These are phyloP conservation scores for Lepeophtheirus nordmannii DNA, from an alignment of 2,888 invertebrate species.

Conservation along the genomic window DNA sequence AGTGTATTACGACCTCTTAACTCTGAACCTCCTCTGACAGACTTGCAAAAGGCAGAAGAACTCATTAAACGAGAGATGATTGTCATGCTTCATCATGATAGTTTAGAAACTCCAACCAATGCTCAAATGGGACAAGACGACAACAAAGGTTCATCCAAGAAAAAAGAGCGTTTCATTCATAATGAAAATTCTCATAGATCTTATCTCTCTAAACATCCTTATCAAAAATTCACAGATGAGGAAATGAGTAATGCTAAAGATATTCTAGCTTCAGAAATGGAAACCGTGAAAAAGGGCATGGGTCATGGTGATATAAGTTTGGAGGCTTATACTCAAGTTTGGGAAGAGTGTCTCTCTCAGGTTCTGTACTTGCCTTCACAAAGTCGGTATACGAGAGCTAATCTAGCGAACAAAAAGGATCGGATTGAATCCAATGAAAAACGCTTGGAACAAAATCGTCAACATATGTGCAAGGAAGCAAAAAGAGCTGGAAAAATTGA, in stretches of 20 bases:
- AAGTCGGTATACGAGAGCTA: conserved; percentile 80
- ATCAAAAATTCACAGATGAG: conserved; percentile 40
- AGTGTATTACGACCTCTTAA: conserved; percentile 59
- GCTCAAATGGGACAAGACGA: conserved; percentile 27
- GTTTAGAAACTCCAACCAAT: conserved; percentile 53
- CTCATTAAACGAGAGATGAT: conserved; percentile 91
- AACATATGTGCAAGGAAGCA: conserved; percentile 91
- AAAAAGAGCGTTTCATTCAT: conserved; percentile 42
- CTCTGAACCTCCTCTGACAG: conserved; percentile 58
- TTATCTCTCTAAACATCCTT: conserved; percentile 72
- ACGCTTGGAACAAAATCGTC: conserved; percentile 74
- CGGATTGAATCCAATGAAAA: conserved; percentile 83
- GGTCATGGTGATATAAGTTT: conserved; percentile 80
- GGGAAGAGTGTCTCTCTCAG: conserved; percentile 85
- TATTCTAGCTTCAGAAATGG: conserved; percentile 65
- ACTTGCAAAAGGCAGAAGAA: conserved; percentile 80
- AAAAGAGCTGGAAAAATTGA: conserved; percentile 94
- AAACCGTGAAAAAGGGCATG: conserved; percentile 78
- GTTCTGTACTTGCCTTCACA: conserved; percentile 78
- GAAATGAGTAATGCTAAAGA: conserved; percentile 41
- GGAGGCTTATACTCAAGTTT: conserved; percentile 83
- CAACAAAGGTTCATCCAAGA: conserved; percentile 29
- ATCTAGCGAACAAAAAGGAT: conserved; percentile 88
- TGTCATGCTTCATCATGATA: conserved; percentile 81
- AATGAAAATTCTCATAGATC: conserved; percentile 54